These are phyloP conservation scores for Rhabdomys dilectus DNA, from an alignment of 2,113 vertebrate species.

Conservation along the genomic window DNA sequence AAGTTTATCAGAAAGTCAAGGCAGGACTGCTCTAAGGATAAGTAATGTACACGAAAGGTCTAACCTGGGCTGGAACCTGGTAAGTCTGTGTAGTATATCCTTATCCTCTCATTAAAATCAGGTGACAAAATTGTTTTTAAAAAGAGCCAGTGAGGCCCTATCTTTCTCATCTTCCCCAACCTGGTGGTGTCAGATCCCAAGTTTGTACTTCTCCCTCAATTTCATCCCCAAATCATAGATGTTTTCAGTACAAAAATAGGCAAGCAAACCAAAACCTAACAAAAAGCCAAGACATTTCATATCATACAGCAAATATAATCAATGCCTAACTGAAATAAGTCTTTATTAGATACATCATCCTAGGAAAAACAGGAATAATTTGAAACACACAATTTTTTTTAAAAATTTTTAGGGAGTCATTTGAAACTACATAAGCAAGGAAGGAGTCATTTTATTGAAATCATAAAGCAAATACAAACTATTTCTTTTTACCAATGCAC, in stretches of 20 bases:
- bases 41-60: background rate
- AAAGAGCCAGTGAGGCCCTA: background rate
- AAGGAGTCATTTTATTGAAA: slow-evolving; percentile 42
- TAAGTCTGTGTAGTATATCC: background rate
- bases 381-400: slow-evolving; percentile 5
- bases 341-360: background rate
- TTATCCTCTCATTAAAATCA: background rate
- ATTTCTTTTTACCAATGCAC: background rate
- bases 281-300: background rate
- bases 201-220: background rate
- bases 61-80: background rate
- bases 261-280: background rate
- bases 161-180: background rate
- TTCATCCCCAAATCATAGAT: background rate
- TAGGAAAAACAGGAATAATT: background rate
- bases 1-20: background rate
- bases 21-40: background rate
- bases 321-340: background rate
- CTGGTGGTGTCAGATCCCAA: background rate
- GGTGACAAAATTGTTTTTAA: background rate
- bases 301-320: background rate
- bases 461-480: slow-evolving; percentile 38
- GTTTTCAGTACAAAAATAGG: background rate
- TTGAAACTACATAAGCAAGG: background rate
- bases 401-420: background rate